A percentile compares a stretch with the other conserved stretches of the same genome.
Evolutionary conservation across 2,888 invertebrate species (phyloP).

Genomic region (Pristionchus entomophagus): DNA sequence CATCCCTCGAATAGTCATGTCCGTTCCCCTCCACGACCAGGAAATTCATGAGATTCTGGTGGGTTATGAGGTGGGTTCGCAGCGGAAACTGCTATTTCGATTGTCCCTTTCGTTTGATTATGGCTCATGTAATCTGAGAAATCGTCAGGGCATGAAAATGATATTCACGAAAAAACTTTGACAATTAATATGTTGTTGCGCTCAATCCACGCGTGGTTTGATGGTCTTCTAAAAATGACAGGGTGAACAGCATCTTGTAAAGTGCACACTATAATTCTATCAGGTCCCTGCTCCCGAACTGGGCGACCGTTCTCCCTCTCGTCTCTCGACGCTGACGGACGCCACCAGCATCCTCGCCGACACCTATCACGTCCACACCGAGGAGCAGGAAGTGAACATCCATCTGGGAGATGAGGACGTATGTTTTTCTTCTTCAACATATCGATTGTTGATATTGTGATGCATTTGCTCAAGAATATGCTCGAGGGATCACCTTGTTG

Average conservation of each 20-base stretch:
- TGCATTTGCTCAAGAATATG: too few species aligned
- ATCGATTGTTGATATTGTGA: background rate
- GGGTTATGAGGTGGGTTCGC: too few species aligned
- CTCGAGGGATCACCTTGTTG: background rate
- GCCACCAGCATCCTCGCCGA: conserved; percentile 16
- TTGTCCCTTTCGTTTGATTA: too few species aligned
- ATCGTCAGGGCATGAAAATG: too few species aligned
- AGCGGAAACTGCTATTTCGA: too few species aligned
- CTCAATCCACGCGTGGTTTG: too few species aligned
- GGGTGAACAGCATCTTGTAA: too few species aligned
- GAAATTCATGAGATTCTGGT: background rate
- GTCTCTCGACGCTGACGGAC: conserved; percentile 30
- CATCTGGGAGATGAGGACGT: conserved; percentile 27
- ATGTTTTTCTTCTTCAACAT: background rate
- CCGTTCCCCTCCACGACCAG: background rate
- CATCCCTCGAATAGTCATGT: background rate
- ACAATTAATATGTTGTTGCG: too few species aligned
- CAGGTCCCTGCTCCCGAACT: background rate
- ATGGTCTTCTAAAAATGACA: too few species aligned
- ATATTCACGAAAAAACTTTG: too few species aligned
- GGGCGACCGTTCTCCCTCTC: conserved; percentile 14
- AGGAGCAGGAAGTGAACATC: background rate
- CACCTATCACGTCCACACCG: conserved; percentile 9
- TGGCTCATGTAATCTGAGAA: too few species aligned
- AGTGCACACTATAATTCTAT: too few species aligned